Evolutionary conservation across 2,888 invertebrate species (phyloP).

Genomic region (Seira musarum): DNA sequence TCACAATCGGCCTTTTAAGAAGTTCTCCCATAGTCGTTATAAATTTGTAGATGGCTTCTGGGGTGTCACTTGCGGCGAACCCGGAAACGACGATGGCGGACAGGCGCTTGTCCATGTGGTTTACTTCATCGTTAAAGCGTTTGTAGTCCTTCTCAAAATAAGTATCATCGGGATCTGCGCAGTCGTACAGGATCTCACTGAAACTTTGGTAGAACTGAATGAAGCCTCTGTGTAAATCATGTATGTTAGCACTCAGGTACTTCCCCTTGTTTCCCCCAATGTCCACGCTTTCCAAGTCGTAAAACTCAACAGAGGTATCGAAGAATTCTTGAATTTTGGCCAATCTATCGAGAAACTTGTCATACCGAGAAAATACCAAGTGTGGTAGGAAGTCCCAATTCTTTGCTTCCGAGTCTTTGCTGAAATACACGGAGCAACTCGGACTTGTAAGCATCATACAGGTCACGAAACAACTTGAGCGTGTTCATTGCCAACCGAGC

Average conservation of each 20-base stretch:
- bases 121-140: conserved; percentile 86
- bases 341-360: conserved; percentile 83
- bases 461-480: conserved; percentile 71
- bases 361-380: conserved; percentile 85
- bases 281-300: conserved; percentile 95
- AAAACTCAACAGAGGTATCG: conserved; percentile 92
- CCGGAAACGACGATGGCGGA: conserved; percentile 93
- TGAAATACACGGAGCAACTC: conserved; percentile 80
- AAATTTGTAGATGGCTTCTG: conserved; percentile 83
- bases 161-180: conserved; percentile 88
- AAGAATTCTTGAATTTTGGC: conserved; percentile 87
- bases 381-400: conserved; percentile 90
- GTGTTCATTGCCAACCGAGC: conserved; percentile 47
- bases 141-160: conserved; percentile 88
- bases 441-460: conserved; percentile 82
- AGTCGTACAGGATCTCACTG: conserved; percentile 88
- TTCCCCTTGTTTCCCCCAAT: conserved; percentile 91
- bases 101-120: conserved; percentile 90
- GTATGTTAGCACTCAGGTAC: conserved; percentile 82
- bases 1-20: conserved; percentile 89
- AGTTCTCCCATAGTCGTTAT: conserved; percentile 91
- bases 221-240: conserved; percentile 87
- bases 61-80: conserved; percentile 92
- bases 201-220: conserved; percentile 87
- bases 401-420: conserved; percentile 76